These are phyloP conservation scores for Panthera tigris DNA, from an alignment of 2,113 vertebrate species.

Conservation along the genomic window DNA sequence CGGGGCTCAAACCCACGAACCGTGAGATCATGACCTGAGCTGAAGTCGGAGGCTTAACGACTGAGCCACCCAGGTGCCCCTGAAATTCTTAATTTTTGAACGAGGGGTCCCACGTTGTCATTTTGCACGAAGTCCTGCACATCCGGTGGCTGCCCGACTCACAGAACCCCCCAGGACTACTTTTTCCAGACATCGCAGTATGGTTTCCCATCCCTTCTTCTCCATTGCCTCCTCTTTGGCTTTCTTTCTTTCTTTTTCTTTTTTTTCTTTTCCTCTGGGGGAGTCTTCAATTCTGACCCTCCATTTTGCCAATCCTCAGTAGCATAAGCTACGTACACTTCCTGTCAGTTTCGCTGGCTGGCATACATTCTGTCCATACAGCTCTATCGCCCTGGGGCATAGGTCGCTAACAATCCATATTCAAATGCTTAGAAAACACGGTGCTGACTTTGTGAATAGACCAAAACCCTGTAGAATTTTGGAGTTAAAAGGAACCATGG, in stretches of 20 bases:
- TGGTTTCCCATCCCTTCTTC: neutral
- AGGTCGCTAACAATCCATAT: neutral
- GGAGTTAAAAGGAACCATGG: neutral
- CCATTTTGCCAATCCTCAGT: neutral
- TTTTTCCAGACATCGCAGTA: neutral
- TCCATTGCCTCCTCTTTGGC: neutral
- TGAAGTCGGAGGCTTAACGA: too few species aligned
- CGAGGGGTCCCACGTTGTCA: neutral
- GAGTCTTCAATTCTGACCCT: neutral
- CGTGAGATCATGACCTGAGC: too few species aligned
- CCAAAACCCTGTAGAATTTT: neutral
- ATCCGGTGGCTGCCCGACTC: neutral
- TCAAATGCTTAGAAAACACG: neutral
- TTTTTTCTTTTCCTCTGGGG: neutral
- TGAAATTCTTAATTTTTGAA: neutral
- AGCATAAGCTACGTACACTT: rapidly evolving
- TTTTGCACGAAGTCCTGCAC: neutral
- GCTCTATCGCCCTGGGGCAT: neutral
- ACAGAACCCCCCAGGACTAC: neutral
- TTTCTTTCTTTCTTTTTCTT: neutral
- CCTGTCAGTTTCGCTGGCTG: neutral
- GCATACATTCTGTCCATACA: rapidly evolving
- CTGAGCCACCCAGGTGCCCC: too few species aligned
- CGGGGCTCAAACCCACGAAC: too few species aligned
- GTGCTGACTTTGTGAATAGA: neutral